These are phyloP conservation scores for Sebastes flavidus DNA, from an alignment of 2,797 vertebrate genomes.

Conservation along the genomic window DNA sequence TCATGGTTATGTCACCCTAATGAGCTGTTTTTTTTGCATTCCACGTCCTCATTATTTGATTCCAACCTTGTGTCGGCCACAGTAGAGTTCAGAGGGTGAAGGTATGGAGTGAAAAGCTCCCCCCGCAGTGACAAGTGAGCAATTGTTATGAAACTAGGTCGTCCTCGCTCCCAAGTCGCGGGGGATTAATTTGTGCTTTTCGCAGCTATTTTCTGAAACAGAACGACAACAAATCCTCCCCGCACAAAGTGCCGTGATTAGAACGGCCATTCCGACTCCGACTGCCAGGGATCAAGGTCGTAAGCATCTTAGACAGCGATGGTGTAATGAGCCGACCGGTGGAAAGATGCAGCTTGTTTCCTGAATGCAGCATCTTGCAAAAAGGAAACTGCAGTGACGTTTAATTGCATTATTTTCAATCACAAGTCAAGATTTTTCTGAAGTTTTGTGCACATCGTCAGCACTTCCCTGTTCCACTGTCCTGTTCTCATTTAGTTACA, in stretches of 20 bases:
- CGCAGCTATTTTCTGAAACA: constrained; percentile 63
- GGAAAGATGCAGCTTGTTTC: constrained; percentile 14
- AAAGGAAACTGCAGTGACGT: background rate
- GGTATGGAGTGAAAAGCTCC: constrained; percentile 32
- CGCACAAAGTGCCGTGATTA: constrained; percentile 44
- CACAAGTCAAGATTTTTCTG: background rate
- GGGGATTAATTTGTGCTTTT: constrained; percentile 72
- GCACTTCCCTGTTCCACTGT: background rate
- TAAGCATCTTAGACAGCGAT: constrained; percentile 54
- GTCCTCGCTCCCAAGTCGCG: constrained; percentile 44
- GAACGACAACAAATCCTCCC: constrained; percentile 64
- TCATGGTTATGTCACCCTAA: background rate
- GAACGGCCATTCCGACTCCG: constrained; percentile 33
- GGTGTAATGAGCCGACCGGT: constrained; percentile 39
- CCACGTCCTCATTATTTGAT: background rate
- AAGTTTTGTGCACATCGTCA: constrained; percentile 7
- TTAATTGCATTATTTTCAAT: background rate
- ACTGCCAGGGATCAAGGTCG: constrained; percentile 51
- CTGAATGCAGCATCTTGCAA: background rate
- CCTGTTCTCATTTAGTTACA: background rate
- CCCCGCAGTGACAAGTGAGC: constrained; percentile 62
- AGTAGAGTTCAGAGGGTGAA: constrained; percentile 40
- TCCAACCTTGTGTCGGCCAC: constrained; percentile 8
- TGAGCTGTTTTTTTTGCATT: constrained; percentile 1
- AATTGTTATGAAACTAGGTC: constrained; percentile 76